Evolutionary conservation across 92 coral and sea anemone species (phyloP).

Genomic region (Phenganax marumi): DNA sequence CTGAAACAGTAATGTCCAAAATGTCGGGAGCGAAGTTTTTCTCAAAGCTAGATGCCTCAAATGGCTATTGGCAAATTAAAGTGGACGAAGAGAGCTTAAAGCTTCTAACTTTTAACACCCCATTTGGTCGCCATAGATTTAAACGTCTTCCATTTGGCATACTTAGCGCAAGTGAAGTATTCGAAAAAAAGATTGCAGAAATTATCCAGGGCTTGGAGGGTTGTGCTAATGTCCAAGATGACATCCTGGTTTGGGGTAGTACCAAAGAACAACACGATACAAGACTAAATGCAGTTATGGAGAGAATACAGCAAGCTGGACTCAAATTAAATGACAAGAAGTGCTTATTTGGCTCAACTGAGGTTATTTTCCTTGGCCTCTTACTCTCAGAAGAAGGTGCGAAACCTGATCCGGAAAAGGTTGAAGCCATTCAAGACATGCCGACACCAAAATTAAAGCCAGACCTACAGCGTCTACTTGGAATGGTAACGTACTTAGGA

Average conservation of each 20-base stretch:
- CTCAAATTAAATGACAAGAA: too few species aligned
- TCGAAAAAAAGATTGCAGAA: too few species aligned
- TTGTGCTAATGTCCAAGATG: not conserved
- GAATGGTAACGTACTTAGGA: not conserved
- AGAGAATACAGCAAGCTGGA: too few species aligned
- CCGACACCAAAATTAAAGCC: not conserved
- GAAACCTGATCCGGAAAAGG: not conserved
- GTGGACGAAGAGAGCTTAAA: not conserved
- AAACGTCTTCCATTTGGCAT: not conserved
- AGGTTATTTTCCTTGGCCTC: too few species aligned
- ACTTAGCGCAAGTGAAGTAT: not conserved
- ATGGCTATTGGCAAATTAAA: constrained; percentile 7
- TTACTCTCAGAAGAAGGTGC: not conserved
- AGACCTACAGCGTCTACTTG: not conserved
- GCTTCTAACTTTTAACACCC: not conserved
- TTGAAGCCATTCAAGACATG: not conserved
- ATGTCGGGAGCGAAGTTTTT: not conserved
- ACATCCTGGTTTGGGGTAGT: not conserved
- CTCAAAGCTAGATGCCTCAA: not conserved
- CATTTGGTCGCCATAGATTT: too few species aligned
- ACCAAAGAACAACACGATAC: not conserved
- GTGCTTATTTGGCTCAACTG: too few species aligned
- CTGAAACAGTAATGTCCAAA: too few species aligned
- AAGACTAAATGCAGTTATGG: too few species aligned
- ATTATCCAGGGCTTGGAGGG: too few species aligned